Percentiles rank a stretch among this genome's conserved stretches.
Evolutionary conservation across 2,113 vertebrate species (phyloP).

Genomic region (Pterocles gutturalis): DNA sequence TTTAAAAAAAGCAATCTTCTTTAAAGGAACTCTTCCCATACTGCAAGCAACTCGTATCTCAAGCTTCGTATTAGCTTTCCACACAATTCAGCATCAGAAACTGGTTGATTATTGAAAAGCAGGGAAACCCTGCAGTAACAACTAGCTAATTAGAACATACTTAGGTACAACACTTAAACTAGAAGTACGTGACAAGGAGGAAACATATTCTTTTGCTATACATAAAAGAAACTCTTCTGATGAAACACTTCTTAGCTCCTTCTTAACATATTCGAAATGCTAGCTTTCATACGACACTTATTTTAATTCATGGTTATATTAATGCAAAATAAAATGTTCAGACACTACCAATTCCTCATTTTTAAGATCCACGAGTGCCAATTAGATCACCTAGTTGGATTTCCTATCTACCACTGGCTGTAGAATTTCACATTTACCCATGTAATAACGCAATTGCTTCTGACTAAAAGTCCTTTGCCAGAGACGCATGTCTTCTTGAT

Average conservation of each 20-base stretch:
- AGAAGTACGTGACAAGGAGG: background rate
- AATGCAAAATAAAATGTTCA: background rate
- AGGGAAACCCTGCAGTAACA: background rate
- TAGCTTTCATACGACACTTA: background rate
- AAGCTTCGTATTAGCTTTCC: background rate
- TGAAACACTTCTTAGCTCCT: background rate
- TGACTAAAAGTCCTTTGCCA: background rate
- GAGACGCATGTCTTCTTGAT: background rate
- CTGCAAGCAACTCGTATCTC: background rate
- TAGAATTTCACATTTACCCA: background rate
- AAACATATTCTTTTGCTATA: background rate
- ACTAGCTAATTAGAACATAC: background rate
- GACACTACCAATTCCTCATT: background rate
- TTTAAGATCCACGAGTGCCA: background rate
- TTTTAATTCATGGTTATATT: background rate
- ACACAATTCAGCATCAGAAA: background rate
- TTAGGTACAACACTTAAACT: background rate
- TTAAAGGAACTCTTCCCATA: background rate
- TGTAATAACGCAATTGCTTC: background rate
- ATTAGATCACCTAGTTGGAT: background rate
- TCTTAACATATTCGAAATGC: background rate
- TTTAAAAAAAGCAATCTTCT: background rate
- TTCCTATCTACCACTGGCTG: background rate
- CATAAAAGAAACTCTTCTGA: background rate
- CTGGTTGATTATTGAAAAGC: background rate